Conservation (phyloP, 2,113 vertebrate genomes). For the Aegotheles bennettii region DNA sequence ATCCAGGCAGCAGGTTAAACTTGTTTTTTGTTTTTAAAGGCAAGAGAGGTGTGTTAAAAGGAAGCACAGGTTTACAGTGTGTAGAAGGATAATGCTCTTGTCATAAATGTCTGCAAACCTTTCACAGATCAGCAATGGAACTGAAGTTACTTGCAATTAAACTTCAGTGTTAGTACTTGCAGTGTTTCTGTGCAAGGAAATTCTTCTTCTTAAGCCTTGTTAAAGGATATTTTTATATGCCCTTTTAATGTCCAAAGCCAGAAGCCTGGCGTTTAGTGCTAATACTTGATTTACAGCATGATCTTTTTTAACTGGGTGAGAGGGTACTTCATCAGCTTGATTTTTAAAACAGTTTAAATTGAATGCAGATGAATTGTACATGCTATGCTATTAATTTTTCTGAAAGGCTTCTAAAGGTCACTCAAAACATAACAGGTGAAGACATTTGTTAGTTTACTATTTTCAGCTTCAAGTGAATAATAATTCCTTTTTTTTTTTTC, state of each 20-base stretch:
- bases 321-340: neutral
- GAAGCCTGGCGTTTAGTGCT: neutral
- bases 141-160: neutral
- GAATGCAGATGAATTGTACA: neutral
- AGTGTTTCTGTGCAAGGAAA: neutral
- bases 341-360: neutral
- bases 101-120: neutral
- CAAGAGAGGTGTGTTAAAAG: neutral
- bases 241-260: neutral
- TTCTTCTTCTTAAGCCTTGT: neutral
- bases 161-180: neutral
- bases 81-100: neutral
- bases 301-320: neutral
- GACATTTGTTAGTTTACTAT: neutral
- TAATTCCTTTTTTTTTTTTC: neutral
- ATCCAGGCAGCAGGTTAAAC: conserved; percentile 11
- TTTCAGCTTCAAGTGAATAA: neutral
- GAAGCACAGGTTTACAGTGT: neutral
- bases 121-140: neutral
- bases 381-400: neutral
- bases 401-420: neutral
- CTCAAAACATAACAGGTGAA: neutral
- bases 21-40: neutral
- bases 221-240: neutral
- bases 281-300: neutral